Evolutionary conservation across 2,888 invertebrate genomes (phyloP).

Genomic region (Drosophila meridionalis): DNA sequence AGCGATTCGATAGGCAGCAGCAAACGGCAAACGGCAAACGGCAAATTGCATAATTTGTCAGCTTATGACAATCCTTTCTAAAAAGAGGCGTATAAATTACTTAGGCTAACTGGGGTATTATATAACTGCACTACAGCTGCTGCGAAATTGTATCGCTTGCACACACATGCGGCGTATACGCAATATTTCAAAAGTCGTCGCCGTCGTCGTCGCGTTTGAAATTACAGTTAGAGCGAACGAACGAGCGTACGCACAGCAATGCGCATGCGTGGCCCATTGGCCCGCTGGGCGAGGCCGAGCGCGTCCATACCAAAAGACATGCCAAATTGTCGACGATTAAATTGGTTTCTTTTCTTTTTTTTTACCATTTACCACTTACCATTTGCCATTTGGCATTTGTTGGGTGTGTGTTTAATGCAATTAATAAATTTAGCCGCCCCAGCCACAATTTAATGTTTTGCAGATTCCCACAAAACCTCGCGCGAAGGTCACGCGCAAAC

Average conservation of each 20-base stretch:
- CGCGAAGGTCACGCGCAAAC: constrained; percentile 51
- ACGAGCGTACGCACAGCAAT: constrained; percentile 68
- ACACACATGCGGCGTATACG: constrained; percentile 66
- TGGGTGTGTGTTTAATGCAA: constrained; percentile 53
- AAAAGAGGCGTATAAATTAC: constrained; percentile 70
- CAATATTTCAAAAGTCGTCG: constrained; percentile 64
- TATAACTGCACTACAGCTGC: constrained; percentile 55
- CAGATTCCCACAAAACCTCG: constrained; percentile 26
- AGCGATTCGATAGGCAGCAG: constrained; percentile 28
- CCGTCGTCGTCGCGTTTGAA: constrained; percentile 67
- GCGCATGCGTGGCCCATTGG: constrained; percentile 54
- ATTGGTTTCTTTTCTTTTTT: constrained; percentile 23
- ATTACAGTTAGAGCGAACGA: constrained; percentile 66
- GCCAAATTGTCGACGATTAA: constrained; percentile 51
- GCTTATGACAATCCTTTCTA: constrained; percentile 66
- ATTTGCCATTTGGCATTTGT: constrained; percentile 13
- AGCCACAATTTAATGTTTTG: constrained; percentile 19
- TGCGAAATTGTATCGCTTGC: constrained; percentile 62
- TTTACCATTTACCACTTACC: constrained; percentile 5
- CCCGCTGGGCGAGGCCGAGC: constrained; percentile 32
- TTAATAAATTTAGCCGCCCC: constrained; percentile 49
- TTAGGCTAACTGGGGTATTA: constrained; percentile 40
- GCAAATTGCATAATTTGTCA: constrained; percentile 48
- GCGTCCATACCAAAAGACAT: constrained; percentile 33
- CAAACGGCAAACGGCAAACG: not conserved